Conservation (phyloP, 2,113 vertebrate genomes). For the Osmerus eperlanus region DNA sequence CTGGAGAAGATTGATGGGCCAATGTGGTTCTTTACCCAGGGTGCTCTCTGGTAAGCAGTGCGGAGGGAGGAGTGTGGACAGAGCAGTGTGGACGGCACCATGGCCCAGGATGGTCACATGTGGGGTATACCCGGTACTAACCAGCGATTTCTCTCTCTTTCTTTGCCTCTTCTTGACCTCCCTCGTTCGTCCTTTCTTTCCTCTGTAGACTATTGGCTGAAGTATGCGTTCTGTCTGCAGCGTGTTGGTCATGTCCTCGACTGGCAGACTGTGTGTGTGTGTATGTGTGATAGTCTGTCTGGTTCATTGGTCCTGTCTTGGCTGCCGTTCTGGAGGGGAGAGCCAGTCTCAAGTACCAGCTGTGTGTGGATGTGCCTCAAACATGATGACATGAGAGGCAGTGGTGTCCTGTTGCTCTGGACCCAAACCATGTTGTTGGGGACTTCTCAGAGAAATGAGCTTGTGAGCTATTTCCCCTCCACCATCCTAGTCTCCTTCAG, state of each 20-base stretch:
- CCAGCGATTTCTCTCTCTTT: conserved; percentile 3
- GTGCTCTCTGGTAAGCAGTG: too few species aligned
- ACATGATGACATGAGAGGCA: conserved; percentile 44
- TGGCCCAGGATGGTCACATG: too few species aligned
- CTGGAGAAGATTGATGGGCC: conserved; percentile 70
- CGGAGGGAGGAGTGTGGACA: too few species aligned
- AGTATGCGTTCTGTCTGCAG: conserved; percentile 65
- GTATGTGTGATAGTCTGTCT: conserved; percentile 15
- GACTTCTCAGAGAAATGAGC: conserved; percentile 55
- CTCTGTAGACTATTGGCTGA: conserved; percentile 48
- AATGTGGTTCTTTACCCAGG: conserved; percentile 71
- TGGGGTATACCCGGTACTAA: too few species aligned
- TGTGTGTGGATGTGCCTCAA: conserved; percentile 57
- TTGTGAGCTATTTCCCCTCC: conserved; percentile 53
- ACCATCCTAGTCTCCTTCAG: conserved; percentile 20
- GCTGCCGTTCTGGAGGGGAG: conserved; percentile 12
- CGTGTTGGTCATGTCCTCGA: conserved; percentile 48
- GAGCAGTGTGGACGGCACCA: conserved; percentile 21
- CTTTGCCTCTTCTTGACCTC: conserved; percentile 27
- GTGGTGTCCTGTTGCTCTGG: conserved; percentile 51
- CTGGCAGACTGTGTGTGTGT: conserved; percentile 28
- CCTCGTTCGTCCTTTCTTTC: conserved; percentile 28
- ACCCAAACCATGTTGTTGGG: conserved; percentile 50
- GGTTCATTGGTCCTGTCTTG: conserved; percentile 14
- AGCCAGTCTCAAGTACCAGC: conserved; percentile 67